Conservation (phyloP, 2,113 vertebrate species). For the Phasianus colchicus region DNA sequence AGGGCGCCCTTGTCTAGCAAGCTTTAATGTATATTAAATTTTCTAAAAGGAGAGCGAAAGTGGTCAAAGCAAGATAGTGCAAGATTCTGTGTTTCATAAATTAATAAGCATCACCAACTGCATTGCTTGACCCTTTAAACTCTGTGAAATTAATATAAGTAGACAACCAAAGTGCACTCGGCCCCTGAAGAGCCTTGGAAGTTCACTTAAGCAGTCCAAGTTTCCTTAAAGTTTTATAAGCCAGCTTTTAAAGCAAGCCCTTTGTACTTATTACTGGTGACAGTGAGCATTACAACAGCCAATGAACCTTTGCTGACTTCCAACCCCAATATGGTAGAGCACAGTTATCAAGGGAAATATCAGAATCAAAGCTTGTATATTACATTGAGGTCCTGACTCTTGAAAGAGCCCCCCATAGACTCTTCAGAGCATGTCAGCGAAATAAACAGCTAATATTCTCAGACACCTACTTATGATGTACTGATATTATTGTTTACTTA, state of each 20-base stretch:
- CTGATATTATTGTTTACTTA: constrained; percentile 38
- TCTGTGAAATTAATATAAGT: constrained; percentile 98
- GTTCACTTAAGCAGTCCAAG: constrained; percentile 92
- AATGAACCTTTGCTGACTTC: constrained; percentile 87
- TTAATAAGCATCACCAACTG: constrained; percentile 91
- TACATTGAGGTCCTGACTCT: constrained; percentile 83
- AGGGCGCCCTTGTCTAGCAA: constrained; percentile 68
- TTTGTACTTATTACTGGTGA: constrained; percentile 87
- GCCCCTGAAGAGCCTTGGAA: constrained; percentile 83
- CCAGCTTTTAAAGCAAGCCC: constrained; percentile 89
- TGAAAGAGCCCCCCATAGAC: constrained; percentile 79
- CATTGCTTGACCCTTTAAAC: constrained; percentile 95
- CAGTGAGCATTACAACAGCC: constrained; percentile 83
- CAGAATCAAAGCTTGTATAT: constrained; percentile 82
- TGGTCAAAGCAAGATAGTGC: constrained; percentile 78
- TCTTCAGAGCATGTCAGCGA: constrained; percentile 74
- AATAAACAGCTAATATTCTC: constrained; percentile 76
- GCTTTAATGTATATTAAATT: constrained; percentile 79
- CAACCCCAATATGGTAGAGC: constrained; percentile 82
- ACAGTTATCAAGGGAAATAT: constrained; percentile 83
- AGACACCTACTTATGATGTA: constrained; percentile 62
- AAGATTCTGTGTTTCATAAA: constrained; percentile 88
- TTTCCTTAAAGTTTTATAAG: constrained; percentile 96
- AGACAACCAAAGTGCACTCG: constrained; percentile 87
- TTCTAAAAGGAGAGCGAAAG: constrained; percentile 67